Evolutionary conservation across 2,113 vertebrate species (phyloP), one percentile per base, ranked within the genome.

Genomic region (Vidua chalybeata): DNA sequence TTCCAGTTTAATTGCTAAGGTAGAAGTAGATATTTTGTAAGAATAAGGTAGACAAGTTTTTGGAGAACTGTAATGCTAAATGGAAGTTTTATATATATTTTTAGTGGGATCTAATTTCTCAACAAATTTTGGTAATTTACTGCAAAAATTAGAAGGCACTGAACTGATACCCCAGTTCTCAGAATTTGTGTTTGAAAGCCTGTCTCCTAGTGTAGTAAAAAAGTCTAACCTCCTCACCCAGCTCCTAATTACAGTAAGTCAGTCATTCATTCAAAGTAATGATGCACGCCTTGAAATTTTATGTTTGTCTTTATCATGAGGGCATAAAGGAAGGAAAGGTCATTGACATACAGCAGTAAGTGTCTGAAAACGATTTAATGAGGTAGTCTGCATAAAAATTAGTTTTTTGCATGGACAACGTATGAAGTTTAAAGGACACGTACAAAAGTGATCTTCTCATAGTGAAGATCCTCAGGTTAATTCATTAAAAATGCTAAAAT

Each of bases 351-450:
- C 12, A 90, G 30, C 19, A 87, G 27, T 46, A 73, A 94, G 28
- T 64, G 46, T 80, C 13, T 89, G 51, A 93, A 95, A 94, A 83
- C 2, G 16, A 46, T 86, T 95, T 94, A 94, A 96, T 95, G 69
- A 96, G 39, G 22, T 39, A 73, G 41, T 92, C 13, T 12, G 11
- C 80, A 89, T 87, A 84, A 90, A 91, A 92, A 90, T 33, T 12
- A 82, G 7, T 0, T 74, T 75, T 88, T 45, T 55, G 28, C 31
- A 80, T 5, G 46, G 35, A 39, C 10, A 84, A 35, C 0, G 5
- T 64, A 30, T 10, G 33, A 79, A 61, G 22, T 93, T 84, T 82
- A 61, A 28, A 83, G 8, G 39, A 31, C 49, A 64, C 2, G 6
- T 31, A 20, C 17, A 5, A 20, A 85, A 94, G 28, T 63, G 39